phyloP scores from a whole-genome alignment of 2,113 vertebrate species.

The Thinocorus orbignyianus region DNA sequence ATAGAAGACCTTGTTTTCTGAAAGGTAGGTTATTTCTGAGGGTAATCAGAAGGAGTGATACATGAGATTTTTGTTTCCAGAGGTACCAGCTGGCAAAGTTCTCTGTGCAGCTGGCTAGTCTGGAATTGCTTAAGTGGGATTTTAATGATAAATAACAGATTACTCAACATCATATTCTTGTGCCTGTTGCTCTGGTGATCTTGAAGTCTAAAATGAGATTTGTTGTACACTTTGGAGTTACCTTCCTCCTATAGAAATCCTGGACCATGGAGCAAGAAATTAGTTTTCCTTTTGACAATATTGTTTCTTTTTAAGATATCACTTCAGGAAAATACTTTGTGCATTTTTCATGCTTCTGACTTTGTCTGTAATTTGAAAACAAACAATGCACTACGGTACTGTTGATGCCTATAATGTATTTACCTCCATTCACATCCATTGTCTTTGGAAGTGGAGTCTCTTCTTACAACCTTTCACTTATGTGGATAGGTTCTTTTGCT shows the following conservation, averaged over 20 bases:
- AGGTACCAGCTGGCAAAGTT: background rate
- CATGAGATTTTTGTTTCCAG: background rate
- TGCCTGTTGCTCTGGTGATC: background rate
- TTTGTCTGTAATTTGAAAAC: background rate
- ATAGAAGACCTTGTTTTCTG: background rate
- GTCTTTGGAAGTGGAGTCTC: background rate
- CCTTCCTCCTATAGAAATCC: background rate
- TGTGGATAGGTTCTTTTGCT: background rate
- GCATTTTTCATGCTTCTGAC: background rate
- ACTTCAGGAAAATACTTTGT: background rate
- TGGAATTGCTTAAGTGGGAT: background rate
- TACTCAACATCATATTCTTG: background rate
- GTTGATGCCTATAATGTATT: background rate
- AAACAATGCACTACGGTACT: background rate
- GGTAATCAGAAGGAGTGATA: background rate
- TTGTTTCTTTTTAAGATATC: background rate
- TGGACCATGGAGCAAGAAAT: background rate
- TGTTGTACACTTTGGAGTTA: background rate
- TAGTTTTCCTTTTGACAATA: background rate
- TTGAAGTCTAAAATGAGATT: background rate
- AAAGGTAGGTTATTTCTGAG: background rate
- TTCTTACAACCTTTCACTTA: background rate
- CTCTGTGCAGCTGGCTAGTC: background rate
- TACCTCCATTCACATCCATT: background rate
- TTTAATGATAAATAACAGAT: background rate